Percentiles rank a stretch among this genome's conserved stretches.
phyloP scores from a whole-genome alignment of 1,140 invertebrate species.

The Macrobrachium rosenbergii region DNA sequence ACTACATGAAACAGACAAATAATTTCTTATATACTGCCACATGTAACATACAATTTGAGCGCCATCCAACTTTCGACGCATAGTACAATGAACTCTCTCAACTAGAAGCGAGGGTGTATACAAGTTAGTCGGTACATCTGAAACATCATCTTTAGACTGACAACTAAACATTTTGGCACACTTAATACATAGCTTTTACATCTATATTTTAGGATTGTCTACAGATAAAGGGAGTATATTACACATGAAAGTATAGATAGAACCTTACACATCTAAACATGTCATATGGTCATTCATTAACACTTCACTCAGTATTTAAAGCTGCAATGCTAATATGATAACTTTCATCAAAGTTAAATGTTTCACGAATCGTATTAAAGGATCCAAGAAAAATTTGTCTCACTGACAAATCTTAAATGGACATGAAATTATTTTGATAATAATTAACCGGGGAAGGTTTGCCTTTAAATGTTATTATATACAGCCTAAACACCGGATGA shows the following conservation, averaged over 20 bases:
- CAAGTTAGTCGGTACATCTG: constrained; percentile 43
- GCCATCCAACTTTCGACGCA: constrained; percentile 45
- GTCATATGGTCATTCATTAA: constrained; percentile 37
- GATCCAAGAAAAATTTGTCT: constrained; percentile 4
- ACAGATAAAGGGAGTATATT: constrained; percentile 59
- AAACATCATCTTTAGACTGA: constrained; percentile 38
- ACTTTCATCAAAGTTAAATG: too few species aligned
- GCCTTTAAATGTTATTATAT: too few species aligned
- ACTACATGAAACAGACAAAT: constrained; percentile 55
- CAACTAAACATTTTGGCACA: constrained; percentile 62
- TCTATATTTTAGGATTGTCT: constrained; percentile 61
- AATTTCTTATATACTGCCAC: constrained; percentile 45
- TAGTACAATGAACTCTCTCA: constrained; percentile 44
- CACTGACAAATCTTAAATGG: neutral
- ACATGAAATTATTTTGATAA: too few species aligned
- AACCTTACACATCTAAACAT: constrained; percentile 42
- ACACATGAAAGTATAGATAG: constrained; percentile 54
- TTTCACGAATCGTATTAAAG: neutral
- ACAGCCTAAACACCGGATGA: constrained; percentile 23
- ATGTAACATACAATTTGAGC: constrained; percentile 51
- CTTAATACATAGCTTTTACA: constrained; percentile 62
- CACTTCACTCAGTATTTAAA: constrained; percentile 41
- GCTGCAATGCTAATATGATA: constrained; percentile 7
- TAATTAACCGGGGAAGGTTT: too few species aligned
- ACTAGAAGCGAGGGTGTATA: constrained; percentile 29